phyloP scores from a whole-genome alignment of 2,888 invertebrate species.

The Tanypteryx hageni region DNA sequence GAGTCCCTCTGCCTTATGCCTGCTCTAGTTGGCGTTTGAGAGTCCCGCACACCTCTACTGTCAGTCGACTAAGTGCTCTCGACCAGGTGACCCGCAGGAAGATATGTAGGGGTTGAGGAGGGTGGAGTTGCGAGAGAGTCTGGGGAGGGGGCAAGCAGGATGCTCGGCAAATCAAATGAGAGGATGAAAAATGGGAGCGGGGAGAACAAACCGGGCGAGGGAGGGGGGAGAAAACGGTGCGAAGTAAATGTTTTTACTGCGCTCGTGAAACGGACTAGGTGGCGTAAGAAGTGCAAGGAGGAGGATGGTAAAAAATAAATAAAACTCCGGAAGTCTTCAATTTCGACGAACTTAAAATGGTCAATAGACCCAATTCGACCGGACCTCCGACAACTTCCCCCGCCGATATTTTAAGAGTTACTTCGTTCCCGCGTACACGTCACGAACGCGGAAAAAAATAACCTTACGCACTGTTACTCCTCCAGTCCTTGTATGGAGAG shows the following conservation, averaged over 20 bases:
- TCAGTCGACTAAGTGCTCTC: background rate
- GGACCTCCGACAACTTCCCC: no score
- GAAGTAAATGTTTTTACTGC: slow-evolving; percentile 17
- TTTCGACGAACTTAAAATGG: background rate
- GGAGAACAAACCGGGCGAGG: background rate
- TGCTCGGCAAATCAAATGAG: slow-evolving; percentile 22
- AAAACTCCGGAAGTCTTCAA: background rate
- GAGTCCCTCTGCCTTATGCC: background rate
- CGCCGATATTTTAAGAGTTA: no score
- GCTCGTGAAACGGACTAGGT: background rate
- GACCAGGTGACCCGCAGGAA: background rate
- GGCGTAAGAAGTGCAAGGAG: no score
- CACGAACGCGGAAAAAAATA: background rate
- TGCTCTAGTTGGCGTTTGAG: background rate
- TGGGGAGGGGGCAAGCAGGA: background rate
- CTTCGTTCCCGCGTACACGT: background rate
- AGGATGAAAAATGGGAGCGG: background rate
- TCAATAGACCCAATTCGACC: background rate
- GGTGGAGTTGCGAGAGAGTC: background rate
- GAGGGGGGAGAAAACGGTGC: background rate
- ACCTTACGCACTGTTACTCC: background rate
- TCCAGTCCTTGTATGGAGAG: background rate
- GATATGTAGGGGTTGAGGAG: background rate
- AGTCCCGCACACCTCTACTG: background rate
- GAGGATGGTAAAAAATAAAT: background rate